Percentiles rank a stretch among this genome's conserved stretches.
Evolutionary conservation across 2,888 invertebrate genomes (phyloP).

Genomic region (Molorchus minor): DNA sequence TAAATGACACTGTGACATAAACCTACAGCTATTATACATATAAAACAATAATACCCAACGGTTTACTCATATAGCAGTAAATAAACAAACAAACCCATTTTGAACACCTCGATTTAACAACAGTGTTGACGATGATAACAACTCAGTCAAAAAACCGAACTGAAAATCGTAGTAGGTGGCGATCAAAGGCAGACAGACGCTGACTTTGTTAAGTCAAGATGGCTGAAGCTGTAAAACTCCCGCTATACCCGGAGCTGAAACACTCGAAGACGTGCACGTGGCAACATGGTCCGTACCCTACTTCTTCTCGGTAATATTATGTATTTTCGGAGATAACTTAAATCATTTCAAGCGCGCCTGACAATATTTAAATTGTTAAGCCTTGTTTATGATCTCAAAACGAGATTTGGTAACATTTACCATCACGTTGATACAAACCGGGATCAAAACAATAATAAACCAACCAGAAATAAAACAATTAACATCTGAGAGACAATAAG

Average conservation of each 20-base stretch:
- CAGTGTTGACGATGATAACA: not conserved
- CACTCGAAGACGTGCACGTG: constrained; percentile 33
- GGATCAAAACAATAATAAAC: constrained; percentile 17
- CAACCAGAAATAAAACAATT: constrained; percentile 19
- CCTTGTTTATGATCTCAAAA: constrained; percentile 10
- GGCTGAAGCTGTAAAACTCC: constrained; percentile 25
- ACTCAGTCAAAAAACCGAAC: constrained; percentile 8
- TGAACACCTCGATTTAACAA: not conserved
- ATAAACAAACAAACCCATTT: not conserved
- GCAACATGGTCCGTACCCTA: constrained; percentile 41
- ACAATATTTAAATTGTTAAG: constrained; percentile 20
- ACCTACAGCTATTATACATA: constrained; percentile 40
- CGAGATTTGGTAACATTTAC: constrained; percentile 4
- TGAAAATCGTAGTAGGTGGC: constrained; percentile 13
- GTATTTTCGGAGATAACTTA: constrained; percentile 14
- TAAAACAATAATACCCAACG: not conserved
- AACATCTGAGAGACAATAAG: not conserved
- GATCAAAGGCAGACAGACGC: constrained; percentile 4
- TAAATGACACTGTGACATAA: constrained; percentile 56
- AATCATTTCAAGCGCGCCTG: constrained; percentile 2
- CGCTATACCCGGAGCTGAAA: constrained; percentile 25
- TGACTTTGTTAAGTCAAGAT: constrained; percentile 23
- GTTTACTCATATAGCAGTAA: not conserved
- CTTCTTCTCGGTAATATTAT: constrained; percentile 25
- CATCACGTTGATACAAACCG: not conserved